Evolutionary conservation across 1,140 invertebrate species (phyloP).

Genomic region (Rhyzopertha dominica): DNA sequence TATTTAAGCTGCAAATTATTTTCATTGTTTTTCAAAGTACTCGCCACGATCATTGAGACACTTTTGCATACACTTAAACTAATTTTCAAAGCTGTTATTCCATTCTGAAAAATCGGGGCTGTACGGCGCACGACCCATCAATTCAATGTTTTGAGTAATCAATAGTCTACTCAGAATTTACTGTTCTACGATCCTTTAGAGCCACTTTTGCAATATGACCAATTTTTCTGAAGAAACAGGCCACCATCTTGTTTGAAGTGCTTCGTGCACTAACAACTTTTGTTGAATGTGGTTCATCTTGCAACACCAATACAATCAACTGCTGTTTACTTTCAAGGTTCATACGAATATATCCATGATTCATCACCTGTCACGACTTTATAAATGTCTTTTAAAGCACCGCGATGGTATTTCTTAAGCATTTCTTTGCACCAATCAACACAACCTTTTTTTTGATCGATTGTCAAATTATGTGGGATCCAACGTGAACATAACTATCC

Average conservation of each 20-base stretch:
- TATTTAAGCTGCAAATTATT: too few species aligned
- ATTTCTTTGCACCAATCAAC: conserved; percentile 10
- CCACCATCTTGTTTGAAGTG: conserved; percentile 15
- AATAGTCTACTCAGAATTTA: too few species aligned
- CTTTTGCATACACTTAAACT: too few species aligned
- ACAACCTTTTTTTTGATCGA: neutral
- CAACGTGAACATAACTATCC: neutral
- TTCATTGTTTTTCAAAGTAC: too few species aligned
- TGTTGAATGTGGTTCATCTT: conserved; percentile 21
- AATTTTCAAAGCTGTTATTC: too few species aligned
- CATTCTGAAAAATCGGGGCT: too few species aligned
- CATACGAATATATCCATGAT: conserved; percentile 23
- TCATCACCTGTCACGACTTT: conserved; percentile 17
- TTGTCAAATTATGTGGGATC: neutral
- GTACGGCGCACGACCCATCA: too few species aligned
- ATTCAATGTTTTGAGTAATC: too few species aligned
- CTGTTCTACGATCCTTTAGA: neutral
- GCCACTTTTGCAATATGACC: conserved; percentile 11
- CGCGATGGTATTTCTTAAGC: conserved; percentile 12
- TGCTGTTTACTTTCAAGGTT: conserved; percentile 18
- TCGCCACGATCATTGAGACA: too few species aligned
- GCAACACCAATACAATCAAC: conserved; percentile 18
- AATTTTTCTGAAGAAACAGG: conserved; percentile 19
- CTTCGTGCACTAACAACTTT: conserved; percentile 20
- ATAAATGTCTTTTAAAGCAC: conserved; percentile 14